These are phyloP conservation scores for Forpus xanthops DNA, from an alignment of 2,797 vertebrate species.

Conservation along the genomic window DNA sequence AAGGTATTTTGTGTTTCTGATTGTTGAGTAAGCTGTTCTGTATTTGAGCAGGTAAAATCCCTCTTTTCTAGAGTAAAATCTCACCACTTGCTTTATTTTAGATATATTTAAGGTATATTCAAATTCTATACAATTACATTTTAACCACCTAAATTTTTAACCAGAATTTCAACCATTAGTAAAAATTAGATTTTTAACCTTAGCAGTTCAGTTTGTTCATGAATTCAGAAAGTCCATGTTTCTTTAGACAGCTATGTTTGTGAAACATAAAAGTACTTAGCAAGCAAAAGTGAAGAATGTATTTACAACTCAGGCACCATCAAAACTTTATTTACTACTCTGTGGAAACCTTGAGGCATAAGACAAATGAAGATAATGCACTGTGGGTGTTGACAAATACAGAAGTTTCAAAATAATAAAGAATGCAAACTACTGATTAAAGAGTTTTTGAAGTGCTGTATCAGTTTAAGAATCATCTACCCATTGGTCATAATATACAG, in stretches of 20 bases:
- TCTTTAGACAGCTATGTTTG: background rate
- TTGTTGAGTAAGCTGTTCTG: background rate
- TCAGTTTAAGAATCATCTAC: conserved; percentile 61
- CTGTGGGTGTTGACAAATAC: conserved; percentile 2
- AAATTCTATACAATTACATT: background rate
- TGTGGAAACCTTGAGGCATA: background rate
- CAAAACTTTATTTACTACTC: background rate
- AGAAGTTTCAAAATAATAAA: conserved; percentile 65
- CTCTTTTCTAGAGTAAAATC: background rate
- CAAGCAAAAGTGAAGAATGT: background rate
- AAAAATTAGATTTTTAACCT: background rate
- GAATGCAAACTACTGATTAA: conserved; percentile 57
- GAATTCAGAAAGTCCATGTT: too few relatives aligned
- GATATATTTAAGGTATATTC: background rate
- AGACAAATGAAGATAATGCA: background rate
- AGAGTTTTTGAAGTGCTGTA: conserved; percentile 23
- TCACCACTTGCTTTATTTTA: background rate
- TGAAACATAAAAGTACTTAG: background rate
- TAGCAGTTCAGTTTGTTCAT: background rate
- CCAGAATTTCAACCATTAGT: background rate
- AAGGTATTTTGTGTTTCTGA: background rate
- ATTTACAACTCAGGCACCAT: background rate
- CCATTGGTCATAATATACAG: conserved; percentile 41
- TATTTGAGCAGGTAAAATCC: background rate
- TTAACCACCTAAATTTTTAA: background rate